Evolutionary conservation across 92 coral and sea anemone genomes (phyloP).

Genomic region (Parazoanthus darwini): DNA sequence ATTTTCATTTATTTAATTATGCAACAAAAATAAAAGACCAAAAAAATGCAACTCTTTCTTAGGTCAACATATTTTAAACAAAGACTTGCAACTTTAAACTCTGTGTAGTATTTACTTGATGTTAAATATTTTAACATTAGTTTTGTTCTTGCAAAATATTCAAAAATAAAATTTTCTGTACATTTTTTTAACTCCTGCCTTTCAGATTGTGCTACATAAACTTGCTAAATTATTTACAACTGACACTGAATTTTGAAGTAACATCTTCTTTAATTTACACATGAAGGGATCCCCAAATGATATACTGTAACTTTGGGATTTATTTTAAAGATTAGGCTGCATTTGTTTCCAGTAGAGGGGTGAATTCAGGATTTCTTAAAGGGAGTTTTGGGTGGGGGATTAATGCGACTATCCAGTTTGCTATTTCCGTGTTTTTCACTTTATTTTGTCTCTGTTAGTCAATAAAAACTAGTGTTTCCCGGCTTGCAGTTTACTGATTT

Average conservation of each 20-base stretch:
- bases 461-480: too few species aligned
- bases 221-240: not conserved
- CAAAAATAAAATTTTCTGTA: conserved; percentile 11
- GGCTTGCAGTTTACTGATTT: too few species aligned
- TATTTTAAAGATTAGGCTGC: not conserved
- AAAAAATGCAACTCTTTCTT: not conserved
- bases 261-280: conserved; percentile 5
- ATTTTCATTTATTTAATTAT: not conserved
- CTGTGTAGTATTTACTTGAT: not conserved
- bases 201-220: not conserved
- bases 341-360: not conserved
- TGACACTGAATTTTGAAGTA: not conserved
- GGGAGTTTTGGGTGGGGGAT: too few species aligned
- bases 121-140: not conserved
- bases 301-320: not conserved
- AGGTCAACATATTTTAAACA: not conserved
- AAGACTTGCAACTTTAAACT: not conserved
- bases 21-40: conserved; percentile 20
- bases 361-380: not conserved
- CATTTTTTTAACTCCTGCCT: not conserved
- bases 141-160: not conserved
- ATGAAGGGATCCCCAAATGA: not conserved
- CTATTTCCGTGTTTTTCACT: not conserved
- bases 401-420: too few species aligned
- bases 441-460: not conserved